phyloP scores from a whole-genome alignment of 1,140 invertebrate species.

The Brachionus plicatilis region DNA sequence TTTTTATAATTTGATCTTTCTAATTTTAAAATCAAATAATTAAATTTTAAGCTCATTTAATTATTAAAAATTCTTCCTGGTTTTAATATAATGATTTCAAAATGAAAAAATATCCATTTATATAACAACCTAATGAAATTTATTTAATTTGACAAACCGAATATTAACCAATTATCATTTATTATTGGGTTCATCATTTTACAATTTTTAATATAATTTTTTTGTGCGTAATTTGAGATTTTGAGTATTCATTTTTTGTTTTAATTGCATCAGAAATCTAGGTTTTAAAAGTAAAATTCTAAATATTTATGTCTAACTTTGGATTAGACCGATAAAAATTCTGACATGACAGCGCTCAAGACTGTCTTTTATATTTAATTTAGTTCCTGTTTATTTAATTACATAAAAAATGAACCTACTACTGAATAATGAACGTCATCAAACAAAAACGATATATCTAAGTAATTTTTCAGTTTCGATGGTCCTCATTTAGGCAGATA shows the following conservation, averaged over 20 bases:
- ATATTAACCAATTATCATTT: background rate
- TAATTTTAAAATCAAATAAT: background rate
- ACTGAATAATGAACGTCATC: no score
- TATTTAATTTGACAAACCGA: background rate
- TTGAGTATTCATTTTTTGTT: background rate
- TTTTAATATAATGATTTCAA: background rate
- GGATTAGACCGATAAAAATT: background rate
- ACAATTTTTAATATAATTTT: background rate
- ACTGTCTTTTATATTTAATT: no score
- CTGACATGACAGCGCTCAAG: no score
- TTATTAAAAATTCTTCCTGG: background rate
- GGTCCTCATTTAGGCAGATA: no score
- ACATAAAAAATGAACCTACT: no score
- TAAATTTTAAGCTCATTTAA: background rate
- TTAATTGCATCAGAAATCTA: background rate
- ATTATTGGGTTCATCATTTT: background rate
- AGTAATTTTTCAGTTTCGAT: no score
- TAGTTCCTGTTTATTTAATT: no score
- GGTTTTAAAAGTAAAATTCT: background rate
- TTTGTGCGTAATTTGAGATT: background rate
- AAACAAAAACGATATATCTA: no score
- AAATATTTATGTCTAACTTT: background rate
- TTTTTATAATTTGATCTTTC: background rate
- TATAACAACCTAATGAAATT: background rate
- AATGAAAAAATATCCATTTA: background rate